A percentile compares a stretch with the other conserved stretches of the same genome.
Conservation (phyloP, 2,888 invertebrate genomes). For the Drosophila paranaensis region DNA sequence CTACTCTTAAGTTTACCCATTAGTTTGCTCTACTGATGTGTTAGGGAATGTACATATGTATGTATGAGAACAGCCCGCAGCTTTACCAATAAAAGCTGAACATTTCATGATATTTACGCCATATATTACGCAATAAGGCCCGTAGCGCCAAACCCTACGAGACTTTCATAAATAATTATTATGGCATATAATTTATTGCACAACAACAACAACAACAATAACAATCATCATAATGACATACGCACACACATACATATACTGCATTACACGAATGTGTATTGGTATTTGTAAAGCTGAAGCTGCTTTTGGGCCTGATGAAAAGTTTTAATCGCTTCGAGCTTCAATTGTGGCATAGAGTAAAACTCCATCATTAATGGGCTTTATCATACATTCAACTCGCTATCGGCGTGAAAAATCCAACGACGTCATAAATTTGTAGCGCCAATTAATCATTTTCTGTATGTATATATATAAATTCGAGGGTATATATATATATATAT, state of each 20-base stretch:
- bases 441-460: conserved; percentile 74
- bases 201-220: conserved; percentile 49
- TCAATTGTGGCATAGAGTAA: conserved; percentile 9
- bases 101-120: conserved; percentile 33
- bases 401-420: conserved; percentile 51
- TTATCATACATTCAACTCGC: conserved; percentile 77
- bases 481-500: background rate
- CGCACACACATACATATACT: conserved; percentile 21
- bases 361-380: conserved; percentile 43
- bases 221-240: conserved; percentile 57
- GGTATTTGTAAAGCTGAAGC: conserved; percentile 55
- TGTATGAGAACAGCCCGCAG: conserved; percentile 11
- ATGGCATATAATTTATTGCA: conserved; percentile 72
- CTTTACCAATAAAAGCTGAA: conserved; percentile 34
- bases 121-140: conserved; percentile 35
- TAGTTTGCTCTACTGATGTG: conserved; percentile 1
- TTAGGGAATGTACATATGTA: background rate
- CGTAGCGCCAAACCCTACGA: conserved; percentile 31
- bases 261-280: conserved; percentile 57
- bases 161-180: conserved; percentile 67
- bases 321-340: conserved; percentile 65
- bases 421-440: conserved; percentile 76
- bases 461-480: background rate
- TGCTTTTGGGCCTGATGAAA: conserved; percentile 56
- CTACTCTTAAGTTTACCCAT: background rate